phyloP scores from a whole-genome alignment of 2,888 invertebrate species.

The Polia nebulosa region DNA sequence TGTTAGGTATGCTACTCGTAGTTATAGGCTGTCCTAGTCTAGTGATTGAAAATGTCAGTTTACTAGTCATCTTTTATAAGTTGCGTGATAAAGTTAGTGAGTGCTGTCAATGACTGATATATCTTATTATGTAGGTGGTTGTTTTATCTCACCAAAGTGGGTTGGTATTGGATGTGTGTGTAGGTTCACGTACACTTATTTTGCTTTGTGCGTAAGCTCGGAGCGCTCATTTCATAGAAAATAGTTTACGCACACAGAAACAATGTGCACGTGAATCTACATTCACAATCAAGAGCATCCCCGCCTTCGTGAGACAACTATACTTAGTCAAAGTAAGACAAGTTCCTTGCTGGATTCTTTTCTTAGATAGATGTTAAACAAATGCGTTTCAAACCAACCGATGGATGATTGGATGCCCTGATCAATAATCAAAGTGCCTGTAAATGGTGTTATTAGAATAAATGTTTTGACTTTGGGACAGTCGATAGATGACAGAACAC shows the following conservation, averaged over 20 bases:
- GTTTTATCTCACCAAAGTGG: too few species aligned
- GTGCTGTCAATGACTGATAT: neutral
- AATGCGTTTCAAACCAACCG: neutral
- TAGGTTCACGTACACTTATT: too few species aligned
- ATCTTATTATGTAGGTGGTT: too few species aligned
- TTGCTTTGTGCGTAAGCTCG: too few species aligned
- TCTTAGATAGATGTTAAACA: neutral
- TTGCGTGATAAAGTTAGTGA: neutral
- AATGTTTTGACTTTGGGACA: neutral
- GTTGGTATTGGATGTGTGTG: too few species aligned
- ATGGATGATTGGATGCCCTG: too few species aligned
- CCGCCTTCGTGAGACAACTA: too few species aligned
- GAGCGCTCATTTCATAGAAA: too few species aligned
- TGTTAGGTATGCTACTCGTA: too few species aligned
- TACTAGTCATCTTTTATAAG: neutral
- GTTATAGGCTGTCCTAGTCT: neutral
- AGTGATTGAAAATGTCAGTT: neutral
- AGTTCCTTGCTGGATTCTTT: neutral
- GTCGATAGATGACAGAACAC: neutral
- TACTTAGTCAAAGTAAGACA: neutral
- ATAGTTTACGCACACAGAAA: too few species aligned
- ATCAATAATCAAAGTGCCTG: neutral
- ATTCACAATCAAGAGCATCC: too few species aligned
- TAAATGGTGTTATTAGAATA: conserved; percentile 12
- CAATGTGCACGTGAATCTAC: too few species aligned